These are phyloP conservation scores for Euphydryas editha DNA, from an alignment of 2,888 invertebrate species.

Conservation along the genomic window DNA sequence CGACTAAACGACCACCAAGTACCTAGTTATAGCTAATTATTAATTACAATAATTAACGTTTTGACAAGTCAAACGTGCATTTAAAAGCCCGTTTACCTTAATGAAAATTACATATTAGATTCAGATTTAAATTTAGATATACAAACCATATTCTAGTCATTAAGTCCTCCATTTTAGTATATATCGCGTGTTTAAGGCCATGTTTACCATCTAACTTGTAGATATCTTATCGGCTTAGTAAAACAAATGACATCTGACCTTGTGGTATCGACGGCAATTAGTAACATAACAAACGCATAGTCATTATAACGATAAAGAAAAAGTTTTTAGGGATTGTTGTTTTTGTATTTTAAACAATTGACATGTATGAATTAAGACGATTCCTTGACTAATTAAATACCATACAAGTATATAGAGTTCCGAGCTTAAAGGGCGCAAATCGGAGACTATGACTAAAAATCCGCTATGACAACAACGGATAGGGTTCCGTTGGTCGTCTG, in stretches of 20 bases:
- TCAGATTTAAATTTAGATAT: too few relatives aligned
- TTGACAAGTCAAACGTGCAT: too few relatives aligned
- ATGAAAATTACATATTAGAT: not conserved
- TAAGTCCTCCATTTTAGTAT: not conserved
- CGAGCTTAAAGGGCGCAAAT: too few relatives aligned
- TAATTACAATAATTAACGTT: too few relatives aligned
- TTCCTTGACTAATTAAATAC: too few relatives aligned
- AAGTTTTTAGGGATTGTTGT: not conserved
- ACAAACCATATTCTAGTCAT: not conserved
- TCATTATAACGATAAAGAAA: slow-evolving; percentile 3
- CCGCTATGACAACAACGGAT: not conserved
- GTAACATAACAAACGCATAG: slow-evolving; percentile 8
- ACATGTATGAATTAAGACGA: not conserved
- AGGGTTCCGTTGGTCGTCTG: not conserved
- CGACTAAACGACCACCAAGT: too few relatives aligned
- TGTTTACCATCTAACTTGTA: not conserved
- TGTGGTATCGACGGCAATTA: slow-evolving; percentile 1
- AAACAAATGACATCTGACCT: slow-evolving; percentile 13
- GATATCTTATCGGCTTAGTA: slow-evolving; percentile 12
- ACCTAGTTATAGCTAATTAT: too few relatives aligned
- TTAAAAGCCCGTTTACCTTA: too few relatives aligned
- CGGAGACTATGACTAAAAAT: too few relatives aligned
- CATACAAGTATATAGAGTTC: too few relatives aligned
- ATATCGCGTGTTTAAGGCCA: slow-evolving; percentile 1
- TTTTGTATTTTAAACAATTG: not conserved